Evolutionary conservation across 2,113 vertebrate genomes (phyloP).

Genomic region (Paradoxurus hermaphroditus): DNA sequence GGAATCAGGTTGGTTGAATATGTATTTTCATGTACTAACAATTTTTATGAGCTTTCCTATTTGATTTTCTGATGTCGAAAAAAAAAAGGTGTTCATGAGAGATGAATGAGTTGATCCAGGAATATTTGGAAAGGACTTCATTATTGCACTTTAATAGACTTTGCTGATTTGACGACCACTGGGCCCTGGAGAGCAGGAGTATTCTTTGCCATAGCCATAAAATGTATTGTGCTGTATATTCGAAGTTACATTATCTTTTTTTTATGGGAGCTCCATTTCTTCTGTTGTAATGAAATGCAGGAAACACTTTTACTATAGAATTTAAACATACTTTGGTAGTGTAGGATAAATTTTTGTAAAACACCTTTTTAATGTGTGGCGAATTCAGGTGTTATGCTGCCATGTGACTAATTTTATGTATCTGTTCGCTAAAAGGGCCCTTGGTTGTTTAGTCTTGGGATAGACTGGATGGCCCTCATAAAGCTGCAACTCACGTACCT

Average conservation of each 20-base stretch:
- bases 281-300: constrained; percentile 52
- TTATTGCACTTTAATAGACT: constrained; percentile 53
- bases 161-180: constrained; percentile 59
- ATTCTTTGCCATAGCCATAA: constrained; percentile 44
- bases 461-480: constrained; percentile 50
- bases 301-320: constrained; percentile 62
- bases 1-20: constrained; percentile 93
- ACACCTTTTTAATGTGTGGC: constrained; percentile 29
- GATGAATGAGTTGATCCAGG: constrained; percentile 55
- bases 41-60: constrained; percentile 55
- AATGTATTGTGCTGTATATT: constrained; percentile 45
- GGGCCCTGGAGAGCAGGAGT: constrained; percentile 42
- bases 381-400: constrained; percentile 40
- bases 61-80: constrained; percentile 54
- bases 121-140: constrained; percentile 58
- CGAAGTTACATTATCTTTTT: constrained; percentile 56
- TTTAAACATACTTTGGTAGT: constrained; percentile 57
- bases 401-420: constrained; percentile 46
- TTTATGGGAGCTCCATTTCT: constrained; percentile 52
- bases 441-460: constrained; percentile 26
- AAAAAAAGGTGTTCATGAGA: constrained; percentile 35
- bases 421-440: constrained; percentile 33
- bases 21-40: constrained; percentile 59
- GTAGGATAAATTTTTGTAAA: constrained; percentile 53
- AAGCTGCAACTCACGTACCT: background rate